Evolutionary conservation across 2,888 invertebrate genomes (phyloP).

Genomic region (Pseudococcus longispinus): DNA sequence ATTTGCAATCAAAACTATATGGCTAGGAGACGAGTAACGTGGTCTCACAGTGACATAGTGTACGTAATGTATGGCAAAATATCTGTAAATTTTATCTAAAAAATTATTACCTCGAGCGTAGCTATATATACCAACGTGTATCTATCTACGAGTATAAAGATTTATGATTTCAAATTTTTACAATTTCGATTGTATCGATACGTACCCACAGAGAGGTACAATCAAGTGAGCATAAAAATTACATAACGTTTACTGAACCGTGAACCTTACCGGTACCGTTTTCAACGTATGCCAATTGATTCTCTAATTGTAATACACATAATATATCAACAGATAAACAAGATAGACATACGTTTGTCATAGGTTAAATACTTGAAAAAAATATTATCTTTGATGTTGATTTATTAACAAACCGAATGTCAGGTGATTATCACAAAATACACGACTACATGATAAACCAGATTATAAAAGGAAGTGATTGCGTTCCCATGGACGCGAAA

Average conservation of each 20-base stretch:
- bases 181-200: conserved; percentile 18
- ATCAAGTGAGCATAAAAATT: not conserved
- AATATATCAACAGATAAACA: conserved; percentile 26
- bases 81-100: conserved; percentile 23
- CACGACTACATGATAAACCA: conserved; percentile 14
- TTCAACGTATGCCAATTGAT: not conserved
- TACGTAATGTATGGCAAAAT: not conserved
- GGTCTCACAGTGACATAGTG: too few relatives aligned
- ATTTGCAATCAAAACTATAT: not conserved
- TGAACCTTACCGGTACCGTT: conserved; percentile 7
- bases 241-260: conserved; percentile 7
- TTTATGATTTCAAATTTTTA: conserved; percentile 22
- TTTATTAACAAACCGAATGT: conserved; percentile 34
- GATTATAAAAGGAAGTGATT: conserved; percentile 42
- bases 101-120: conserved; percentile 3
- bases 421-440: conserved; percentile 35
- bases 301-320: conserved; percentile 38
- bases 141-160: not conserved
- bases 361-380: conserved; percentile 22
- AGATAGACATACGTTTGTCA: conserved; percentile 43
- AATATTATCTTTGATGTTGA: conserved; percentile 27
- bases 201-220: not conserved
- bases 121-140: not conserved
- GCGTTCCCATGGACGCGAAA: conserved; percentile 26
- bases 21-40: not conserved